Conservation (phyloP, 2,888 invertebrate species). For the Leptopilina drosophilae region DNA sequence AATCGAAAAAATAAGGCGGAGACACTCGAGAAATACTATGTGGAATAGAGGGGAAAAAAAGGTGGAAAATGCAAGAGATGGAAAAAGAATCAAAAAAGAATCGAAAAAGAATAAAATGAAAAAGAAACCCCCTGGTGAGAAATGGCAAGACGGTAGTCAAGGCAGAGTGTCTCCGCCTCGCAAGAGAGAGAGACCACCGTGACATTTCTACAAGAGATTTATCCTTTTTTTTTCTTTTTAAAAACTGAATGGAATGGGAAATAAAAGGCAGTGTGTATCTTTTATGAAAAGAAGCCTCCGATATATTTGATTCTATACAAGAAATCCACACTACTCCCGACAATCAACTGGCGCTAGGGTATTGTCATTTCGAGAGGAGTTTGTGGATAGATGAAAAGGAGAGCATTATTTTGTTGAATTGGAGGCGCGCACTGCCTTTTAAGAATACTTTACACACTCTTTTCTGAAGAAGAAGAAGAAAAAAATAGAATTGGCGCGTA, state of each 20-base stretch:
- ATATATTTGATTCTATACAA: constrained; percentile 15
- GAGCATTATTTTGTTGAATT: constrained; percentile 51
- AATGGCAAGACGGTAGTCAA: constrained; percentile 69
- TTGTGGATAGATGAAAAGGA: constrained; percentile 42
- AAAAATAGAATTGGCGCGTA: constrained; percentile 36
- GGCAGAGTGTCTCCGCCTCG: constrained; percentile 67
- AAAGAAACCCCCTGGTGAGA: constrained; percentile 66
- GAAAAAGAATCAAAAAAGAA: background rate
- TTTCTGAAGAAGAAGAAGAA: no score
- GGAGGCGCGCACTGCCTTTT: constrained; percentile 44
- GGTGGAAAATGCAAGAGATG: background rate
- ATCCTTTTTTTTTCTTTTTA: constrained; percentile 58
- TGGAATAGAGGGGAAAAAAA: background rate
- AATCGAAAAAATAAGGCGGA: background rate
- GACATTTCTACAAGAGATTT: constrained; percentile 69
- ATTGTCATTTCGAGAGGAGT: constrained; percentile 48
- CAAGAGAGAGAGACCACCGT: constrained; percentile 69
- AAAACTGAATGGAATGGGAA: constrained; percentile 38
- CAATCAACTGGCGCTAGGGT: constrained; percentile 46
- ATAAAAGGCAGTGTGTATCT: constrained; percentile 42
- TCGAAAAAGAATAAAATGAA: background rate
- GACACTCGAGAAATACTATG: background rate
- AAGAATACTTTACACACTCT: no score
- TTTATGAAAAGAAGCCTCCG: background rate
- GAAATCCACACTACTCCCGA: constrained; percentile 31